Conservation (phyloP, 2,113 vertebrate species). For the Malaclemys terrapin region DNA sequence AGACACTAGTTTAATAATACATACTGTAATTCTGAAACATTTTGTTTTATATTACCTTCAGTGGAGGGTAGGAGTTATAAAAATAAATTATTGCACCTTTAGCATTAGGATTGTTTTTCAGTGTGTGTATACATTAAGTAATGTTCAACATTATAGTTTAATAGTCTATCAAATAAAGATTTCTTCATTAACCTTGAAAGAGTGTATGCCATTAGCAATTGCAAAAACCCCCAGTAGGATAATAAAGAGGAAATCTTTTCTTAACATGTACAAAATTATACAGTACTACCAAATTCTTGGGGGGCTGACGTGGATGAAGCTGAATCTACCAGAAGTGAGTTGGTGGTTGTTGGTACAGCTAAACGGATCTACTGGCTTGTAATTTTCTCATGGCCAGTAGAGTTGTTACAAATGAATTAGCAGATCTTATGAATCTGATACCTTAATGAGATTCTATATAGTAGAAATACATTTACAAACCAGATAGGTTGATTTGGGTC, state of each 20-base stretch:
- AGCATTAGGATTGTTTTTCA: slow-evolving; percentile 61
- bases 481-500: background rate
- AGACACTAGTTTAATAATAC: slow-evolving; percentile 77
- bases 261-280: background rate
- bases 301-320: background rate
- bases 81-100: slow-evolving; percentile 80
- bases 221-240: background rate
- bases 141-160: slow-evolving; percentile 59
- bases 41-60: slow-evolving; percentile 78
- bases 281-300: fast-evolving
- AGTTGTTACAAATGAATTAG: background rate
- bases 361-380: background rate
- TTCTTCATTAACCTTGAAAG: slow-evolving; percentile 61
- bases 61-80: slow-evolving; percentile 70
- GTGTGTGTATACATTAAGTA: slow-evolving; percentile 70
- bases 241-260: background rate
- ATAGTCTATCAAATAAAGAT: slow-evolving; percentile 69
- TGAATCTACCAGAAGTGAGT: background rate
- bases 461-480: background rate
- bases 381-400: background rate
- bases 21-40: slow-evolving; percentile 74
- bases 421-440: fast-evolving
- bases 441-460: background rate
- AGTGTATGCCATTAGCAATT: background rate
- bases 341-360: background rate